phyloP scores from a whole-genome alignment of 1,140 invertebrate species.

The Bombus terrestris region DNA sequence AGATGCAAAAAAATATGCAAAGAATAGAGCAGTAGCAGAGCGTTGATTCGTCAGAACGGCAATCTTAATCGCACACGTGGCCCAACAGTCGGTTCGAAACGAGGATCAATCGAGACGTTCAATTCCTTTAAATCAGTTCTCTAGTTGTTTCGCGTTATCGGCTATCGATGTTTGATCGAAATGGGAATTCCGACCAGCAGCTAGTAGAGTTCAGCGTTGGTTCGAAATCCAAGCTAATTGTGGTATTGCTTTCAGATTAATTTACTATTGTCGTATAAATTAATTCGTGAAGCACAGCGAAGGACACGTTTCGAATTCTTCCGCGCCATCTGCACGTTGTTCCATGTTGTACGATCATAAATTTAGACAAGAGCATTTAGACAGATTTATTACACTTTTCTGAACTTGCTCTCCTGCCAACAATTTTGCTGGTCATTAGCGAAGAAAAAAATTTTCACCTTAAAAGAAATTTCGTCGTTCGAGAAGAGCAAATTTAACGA shows the following conservation, averaged over 20 bases:
- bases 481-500: no score
- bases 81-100: not conserved
- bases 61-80: not conserved
- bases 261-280: not conserved
- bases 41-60: not conserved
- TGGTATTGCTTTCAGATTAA: no score
- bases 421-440: not conserved
- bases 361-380: conserved; percentile 25
- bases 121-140: conserved; percentile 1
- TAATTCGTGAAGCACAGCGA: not conserved
- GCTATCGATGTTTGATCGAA: not conserved
- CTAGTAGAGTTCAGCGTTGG: not conserved
- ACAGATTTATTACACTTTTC: conserved; percentile 31
- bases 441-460: not conserved
- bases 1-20: not conserved
- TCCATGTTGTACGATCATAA: not conserved
- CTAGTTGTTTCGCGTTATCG: not conserved
- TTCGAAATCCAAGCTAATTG: not conserved
- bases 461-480: not conserved
- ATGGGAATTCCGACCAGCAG: not conserved
- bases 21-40: no score
- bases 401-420: not conserved
- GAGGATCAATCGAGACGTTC: conserved; percentile 23
- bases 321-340: not conserved
- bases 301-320: not conserved